A percentile compares a stretch with the other conserved stretches of the same genome.
These are phyloP conservation scores for Tetramorium simillimum DNA, from an alignment of 1,140 invertebrate genomes.

Conservation along the genomic window DNA sequence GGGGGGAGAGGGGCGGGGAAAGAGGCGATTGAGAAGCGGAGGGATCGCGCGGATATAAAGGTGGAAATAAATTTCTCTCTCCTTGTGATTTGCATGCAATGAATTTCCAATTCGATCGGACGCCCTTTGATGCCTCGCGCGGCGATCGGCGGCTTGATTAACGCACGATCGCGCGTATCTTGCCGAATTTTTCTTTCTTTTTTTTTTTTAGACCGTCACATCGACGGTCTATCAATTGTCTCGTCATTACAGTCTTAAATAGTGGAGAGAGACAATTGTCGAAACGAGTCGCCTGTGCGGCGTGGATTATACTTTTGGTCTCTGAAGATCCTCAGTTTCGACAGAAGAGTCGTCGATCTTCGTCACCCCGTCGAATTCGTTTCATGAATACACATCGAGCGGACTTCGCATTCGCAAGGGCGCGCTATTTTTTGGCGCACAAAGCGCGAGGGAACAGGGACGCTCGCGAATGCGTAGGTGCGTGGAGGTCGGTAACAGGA, in stretches of 20 bases:
- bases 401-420: conserved; percentile 19
- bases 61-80: conserved; percentile 77
- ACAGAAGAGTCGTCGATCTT: conserved; percentile 18
- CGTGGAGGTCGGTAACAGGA: conserved; percentile 75
- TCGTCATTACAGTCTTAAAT: neutral
- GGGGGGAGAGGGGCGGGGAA: conserved; percentile 24
- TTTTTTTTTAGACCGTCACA: neutral
- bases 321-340: neutral
- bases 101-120: conserved; percentile 72
- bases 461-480: conserved; percentile 65
- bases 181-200: conserved; percentile 7
- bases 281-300: neutral
- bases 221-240: conserved; percentile 4
- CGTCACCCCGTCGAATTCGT: conserved; percentile 5
- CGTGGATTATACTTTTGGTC: neutral
- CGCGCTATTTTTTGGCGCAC: conserved; percentile 67
- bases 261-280: neutral
- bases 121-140: conserved; percentile 72
- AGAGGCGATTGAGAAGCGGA: conserved; percentile 65
- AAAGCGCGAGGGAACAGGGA: conserved; percentile 49
- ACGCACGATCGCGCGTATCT: conserved; percentile 47
- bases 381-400: conserved; percentile 50
- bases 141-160: conserved; percentile 68
- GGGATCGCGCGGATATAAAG: conserved; percentile 66
- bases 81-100: conserved; percentile 79